Base-by-base conservation (phyloP, 1,140 invertebrate genomes). In the Drosophila suzukii region DNA sequence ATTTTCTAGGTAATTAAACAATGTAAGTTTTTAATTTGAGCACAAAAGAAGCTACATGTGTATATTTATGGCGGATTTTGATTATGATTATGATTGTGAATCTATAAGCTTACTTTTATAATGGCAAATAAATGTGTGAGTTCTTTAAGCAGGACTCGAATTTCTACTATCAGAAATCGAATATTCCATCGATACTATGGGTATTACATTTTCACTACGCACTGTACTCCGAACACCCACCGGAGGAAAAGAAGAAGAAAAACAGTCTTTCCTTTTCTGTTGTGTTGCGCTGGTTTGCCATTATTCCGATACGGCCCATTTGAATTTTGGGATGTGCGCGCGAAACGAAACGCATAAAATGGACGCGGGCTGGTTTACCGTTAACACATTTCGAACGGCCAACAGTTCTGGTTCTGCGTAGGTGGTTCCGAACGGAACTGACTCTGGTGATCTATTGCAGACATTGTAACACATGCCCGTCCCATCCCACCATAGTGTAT, bases 221-320 rank as follows among this genome's bases (percentile, higher is more conserved):
- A 71, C 67, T 71, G 67, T 71, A 68, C 36, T 27, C 0, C 8
- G 5, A 11, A 30, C 17, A 56, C 36, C 43, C 51, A 34, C 36
- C 12, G 36, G 13, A 41, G 36, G 24, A n/a, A 57, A 72, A 67
- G 30, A 73, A 70, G 50, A 57, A 57, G 55, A 72, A 76, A 73
- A 30, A 8, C 6, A 67, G 46, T 27, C 20, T 38, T 36, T 55
- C 15, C 43, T 47, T 15, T 68, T 39, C 24, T 51, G 39, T 34
- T 41, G 47, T 17, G 47, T 36, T 71, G 54, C 46, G 55, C 72
- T 61, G 56, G 67, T 75, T 89, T 70, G 73, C 80, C 73, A 80
- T 89, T 89, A 80, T 80, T 57, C 51, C 80, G 84, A 57, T 75
- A 59, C 84, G 84, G 77, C 59, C 78, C 84, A 89, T 89, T 89